Evolutionary conservation across 2,797 vertebrate species (phyloP).

Genomic region (Acridotheres tristis): DNA sequence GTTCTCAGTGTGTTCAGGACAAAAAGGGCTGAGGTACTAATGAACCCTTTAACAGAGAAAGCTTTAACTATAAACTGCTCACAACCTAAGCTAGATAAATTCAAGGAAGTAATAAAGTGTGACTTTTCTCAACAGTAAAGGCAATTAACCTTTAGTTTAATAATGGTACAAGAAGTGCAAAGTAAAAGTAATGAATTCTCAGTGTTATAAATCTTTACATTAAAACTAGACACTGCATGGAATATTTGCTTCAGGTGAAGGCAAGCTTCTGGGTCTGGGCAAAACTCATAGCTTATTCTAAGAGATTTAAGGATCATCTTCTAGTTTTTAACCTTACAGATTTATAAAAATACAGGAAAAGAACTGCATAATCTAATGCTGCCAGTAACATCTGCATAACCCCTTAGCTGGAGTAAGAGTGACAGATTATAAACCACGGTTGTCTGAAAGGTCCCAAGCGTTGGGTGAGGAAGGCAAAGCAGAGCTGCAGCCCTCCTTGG

Average conservation of each 20-base stretch:
- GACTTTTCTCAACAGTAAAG: background rate
- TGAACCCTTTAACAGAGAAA: background rate
- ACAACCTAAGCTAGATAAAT: background rate
- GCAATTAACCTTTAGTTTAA: slow-evolving; percentile 41
- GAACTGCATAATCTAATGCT: background rate
- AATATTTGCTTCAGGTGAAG: background rate
- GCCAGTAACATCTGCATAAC: background rate
- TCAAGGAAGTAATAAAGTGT: slow-evolving; percentile 12
- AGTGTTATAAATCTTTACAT: background rate
- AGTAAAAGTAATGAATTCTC: background rate
- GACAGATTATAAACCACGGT: background rate
- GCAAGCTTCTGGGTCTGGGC: background rate
- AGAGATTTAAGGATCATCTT: background rate
- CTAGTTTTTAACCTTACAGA: background rate
- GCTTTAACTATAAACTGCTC: background rate
- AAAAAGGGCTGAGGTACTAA: background rate
- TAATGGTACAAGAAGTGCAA: background rate
- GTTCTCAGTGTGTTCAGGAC: background rate
- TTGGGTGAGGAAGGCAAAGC: background rate
- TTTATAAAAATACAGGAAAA: background rate
- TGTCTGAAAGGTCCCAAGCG: accelerated
- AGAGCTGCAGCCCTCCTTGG: background rate
- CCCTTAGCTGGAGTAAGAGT: background rate
- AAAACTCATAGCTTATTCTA: background rate
- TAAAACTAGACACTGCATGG: background rate